Conservation (phyloP, 2,797 vertebrate species). For the Rhinoraja longicauda region DNA sequence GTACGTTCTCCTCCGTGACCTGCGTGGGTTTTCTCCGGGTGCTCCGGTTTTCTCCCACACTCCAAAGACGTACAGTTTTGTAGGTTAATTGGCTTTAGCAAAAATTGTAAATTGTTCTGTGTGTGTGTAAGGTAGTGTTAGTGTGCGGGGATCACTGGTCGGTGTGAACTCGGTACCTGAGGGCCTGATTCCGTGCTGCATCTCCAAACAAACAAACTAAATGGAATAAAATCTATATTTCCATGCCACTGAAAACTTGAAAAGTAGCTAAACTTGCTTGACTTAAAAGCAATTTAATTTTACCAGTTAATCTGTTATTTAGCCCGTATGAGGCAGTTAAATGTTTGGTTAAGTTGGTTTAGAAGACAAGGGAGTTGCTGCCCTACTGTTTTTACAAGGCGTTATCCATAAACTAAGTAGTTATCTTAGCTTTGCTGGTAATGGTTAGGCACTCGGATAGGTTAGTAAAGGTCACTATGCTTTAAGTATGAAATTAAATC, state of each 20-base stretch:
- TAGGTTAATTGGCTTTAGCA: too few species aligned
- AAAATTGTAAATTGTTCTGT: too few species aligned
- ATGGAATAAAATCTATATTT: too few species aligned
- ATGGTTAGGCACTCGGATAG: not conserved
- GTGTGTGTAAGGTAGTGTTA: too few species aligned
- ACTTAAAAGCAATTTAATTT: not conserved
- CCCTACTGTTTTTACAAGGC: not conserved
- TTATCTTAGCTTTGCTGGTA: not conserved
- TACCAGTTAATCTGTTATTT: not conserved
- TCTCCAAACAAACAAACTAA: too few species aligned
- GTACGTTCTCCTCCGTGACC: too few species aligned
- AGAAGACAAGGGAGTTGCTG: not conserved
- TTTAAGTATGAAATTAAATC: slow-evolving; percentile 5
- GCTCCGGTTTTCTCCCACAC: too few species aligned
- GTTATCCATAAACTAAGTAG: not conserved
- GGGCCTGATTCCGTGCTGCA: too few species aligned
- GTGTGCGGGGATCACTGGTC: too few species aligned
- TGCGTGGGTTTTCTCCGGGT: too few species aligned
- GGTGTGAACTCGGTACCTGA: too few species aligned
- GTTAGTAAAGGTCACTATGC: not conserved
- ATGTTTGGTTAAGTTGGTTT: not conserved
- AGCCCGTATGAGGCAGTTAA: not conserved
- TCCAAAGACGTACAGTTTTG: too few species aligned
- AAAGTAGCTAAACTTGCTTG: not conserved
- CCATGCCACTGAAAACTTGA: not conserved